A percentile compares a stretch with the other conserved stretches of the same genome.
These are phyloP conservation scores for Gracilinanus agilis DNA, from an alignment of 2,113 vertebrate species.

Conservation along the genomic window DNA sequence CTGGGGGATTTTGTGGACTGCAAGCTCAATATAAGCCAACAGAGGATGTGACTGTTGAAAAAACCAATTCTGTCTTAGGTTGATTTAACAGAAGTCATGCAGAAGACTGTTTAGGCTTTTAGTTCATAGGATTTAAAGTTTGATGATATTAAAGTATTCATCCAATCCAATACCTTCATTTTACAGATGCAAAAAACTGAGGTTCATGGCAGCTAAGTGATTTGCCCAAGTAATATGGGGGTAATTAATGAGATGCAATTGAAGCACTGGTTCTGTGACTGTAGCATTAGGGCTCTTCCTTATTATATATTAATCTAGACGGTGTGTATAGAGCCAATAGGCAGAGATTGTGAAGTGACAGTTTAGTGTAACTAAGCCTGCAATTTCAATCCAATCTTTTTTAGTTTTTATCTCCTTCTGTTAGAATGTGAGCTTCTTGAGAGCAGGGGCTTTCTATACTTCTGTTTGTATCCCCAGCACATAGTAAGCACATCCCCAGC, in stretches of 20 bases:
- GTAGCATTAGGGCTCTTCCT: not conserved
- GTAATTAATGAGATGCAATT: no score
- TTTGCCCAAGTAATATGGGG: not conserved
- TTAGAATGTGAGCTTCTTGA: not conserved
- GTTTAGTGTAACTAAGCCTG: not conserved
- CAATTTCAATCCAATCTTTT: not conserved
- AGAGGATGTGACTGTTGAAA: not conserved
- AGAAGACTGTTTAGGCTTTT: not conserved
- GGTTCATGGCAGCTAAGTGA: not conserved
- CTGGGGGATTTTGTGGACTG: not conserved
- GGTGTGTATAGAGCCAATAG: not conserved
- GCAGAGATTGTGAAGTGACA: not conserved
- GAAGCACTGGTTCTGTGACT: not conserved
- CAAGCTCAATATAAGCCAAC: not conserved
- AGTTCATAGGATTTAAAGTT: not conserved
- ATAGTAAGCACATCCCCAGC: not conserved
- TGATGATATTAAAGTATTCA: not conserved
- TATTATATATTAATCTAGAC: not conserved
- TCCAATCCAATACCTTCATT: not conserved
- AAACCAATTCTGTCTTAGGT: not conserved
- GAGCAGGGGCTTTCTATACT: not conserved
- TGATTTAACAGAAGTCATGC: not conserved
- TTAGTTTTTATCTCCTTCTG: not conserved
- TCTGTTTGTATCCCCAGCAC: not conserved
- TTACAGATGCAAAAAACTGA: not conserved